Conservation (phyloP, 1,140 invertebrate species). For the Sogatella furcifera region DNA sequence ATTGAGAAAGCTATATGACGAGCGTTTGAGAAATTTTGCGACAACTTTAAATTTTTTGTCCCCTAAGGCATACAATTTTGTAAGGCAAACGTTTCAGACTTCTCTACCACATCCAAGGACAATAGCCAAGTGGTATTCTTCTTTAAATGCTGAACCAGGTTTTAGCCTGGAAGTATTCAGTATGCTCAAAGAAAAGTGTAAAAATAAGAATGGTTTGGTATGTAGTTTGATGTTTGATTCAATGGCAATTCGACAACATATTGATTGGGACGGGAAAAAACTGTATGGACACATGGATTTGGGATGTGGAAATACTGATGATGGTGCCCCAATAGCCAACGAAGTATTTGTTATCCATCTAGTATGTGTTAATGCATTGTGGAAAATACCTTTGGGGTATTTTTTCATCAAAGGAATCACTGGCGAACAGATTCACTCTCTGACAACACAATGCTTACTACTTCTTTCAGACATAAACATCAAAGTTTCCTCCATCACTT, state of each 20-base stretch:
- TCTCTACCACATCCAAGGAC: too few species aligned
- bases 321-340: slow-evolving; percentile 25
- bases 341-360: slow-evolving; percentile 30
- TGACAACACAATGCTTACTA: slow-evolving; percentile 12
- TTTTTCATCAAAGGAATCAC: slow-evolving; percentile 25
- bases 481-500: slow-evolving; percentile 7
- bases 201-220: slow-evolving; percentile 12
- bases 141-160: too few species aligned
- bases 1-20: too few species aligned
- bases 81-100: too few species aligned
- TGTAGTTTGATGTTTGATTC: slow-evolving; percentile 19
- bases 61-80: too few species aligned
- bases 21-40: too few species aligned
- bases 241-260: slow-evolving; percentile 17
- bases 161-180: too few species aligned
- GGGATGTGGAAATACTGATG: slow-evolving; percentile 2
- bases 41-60: too few species aligned
- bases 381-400: slow-evolving; percentile 31
- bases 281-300: background rate
- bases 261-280: slow-evolving; percentile 19
- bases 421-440: background rate
- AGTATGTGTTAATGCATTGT: slow-evolving; percentile 24
- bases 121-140: too few species aligned
- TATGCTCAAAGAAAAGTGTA: slow-evolving; percentile 2
- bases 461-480: slow-evolving; percentile 13